A percentile compares a stretch with the other conserved stretches of the same genome.
These are phyloP conservation scores for Crocallis elinguaria DNA, from an alignment of 2,888 invertebrate species.

Conservation along the genomic window DNA sequence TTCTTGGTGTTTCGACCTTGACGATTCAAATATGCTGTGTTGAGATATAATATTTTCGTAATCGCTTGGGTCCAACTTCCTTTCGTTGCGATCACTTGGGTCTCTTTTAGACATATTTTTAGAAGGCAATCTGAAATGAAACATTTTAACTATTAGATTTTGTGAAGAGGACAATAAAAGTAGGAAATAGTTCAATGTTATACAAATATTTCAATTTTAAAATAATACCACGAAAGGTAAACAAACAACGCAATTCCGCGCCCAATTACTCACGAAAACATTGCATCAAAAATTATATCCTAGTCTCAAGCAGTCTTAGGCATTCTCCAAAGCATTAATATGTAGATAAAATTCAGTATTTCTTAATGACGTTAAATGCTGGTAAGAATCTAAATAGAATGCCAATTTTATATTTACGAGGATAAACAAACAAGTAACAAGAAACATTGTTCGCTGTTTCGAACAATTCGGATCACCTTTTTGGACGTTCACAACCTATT, in stretches of 20 bases:
- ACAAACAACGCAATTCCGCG: constrained; percentile 80
- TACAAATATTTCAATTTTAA: constrained; percentile 37
- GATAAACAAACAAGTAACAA: constrained; percentile 57
- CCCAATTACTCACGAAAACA: constrained; percentile 46
- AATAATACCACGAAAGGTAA: constrained; percentile 58
- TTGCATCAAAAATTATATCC: constrained; percentile 25
- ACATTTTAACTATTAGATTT: neutral
- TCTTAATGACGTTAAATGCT: neutral
- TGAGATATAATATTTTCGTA: constrained; percentile 80
- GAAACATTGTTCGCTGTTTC: constrained; percentile 39
- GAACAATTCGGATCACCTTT: constrained; percentile 12
- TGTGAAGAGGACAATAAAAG: neutral
- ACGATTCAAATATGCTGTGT: constrained; percentile 79
- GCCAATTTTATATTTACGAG: constrained; percentile 24
- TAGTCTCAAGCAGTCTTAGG: neutral
- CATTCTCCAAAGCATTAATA: neutral
- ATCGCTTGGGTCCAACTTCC: constrained; percentile 78
- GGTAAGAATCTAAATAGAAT: constrained; percentile 15
- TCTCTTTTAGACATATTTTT: constrained; percentile 80
- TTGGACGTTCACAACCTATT: neutral
- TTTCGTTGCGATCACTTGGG: constrained; percentile 74
- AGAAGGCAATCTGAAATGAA: constrained; percentile 38
- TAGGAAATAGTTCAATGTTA: neutral
- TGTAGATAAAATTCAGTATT: neutral
- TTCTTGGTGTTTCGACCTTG: constrained; percentile 75